phyloP scores from a whole-genome alignment of 1,140 invertebrate species.

The Drosophila aff. region DNA sequence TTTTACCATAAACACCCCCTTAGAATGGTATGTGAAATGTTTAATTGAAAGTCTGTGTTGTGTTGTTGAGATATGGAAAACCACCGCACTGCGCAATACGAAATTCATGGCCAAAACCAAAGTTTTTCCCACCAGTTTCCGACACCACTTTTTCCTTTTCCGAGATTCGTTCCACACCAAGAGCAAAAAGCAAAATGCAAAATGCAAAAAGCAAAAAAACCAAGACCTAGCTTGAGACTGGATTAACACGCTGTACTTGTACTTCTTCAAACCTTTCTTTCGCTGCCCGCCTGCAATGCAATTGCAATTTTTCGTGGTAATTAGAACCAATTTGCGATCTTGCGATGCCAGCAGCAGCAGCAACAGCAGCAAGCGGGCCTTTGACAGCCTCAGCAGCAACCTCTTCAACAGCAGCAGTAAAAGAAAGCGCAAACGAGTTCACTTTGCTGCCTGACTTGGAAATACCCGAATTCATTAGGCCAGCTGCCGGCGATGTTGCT shows the following conservation, averaged over 20 bases:
- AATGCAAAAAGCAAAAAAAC: slow-evolving; percentile 21
- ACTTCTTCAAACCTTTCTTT: slow-evolving; percentile 82
- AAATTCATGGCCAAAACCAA: slow-evolving; percentile 64
- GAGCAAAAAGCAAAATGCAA: slow-evolving; percentile 23
- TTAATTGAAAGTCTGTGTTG: slow-evolving; percentile 33
- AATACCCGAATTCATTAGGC: slow-evolving; percentile 26
- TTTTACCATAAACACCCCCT: slow-evolving; percentile 17
- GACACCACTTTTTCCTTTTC: slow-evolving; percentile 58
- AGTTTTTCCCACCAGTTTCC: slow-evolving; percentile 41
- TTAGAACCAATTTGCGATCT: slow-evolving; percentile 61
- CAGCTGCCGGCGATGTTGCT: slow-evolving; percentile 19
- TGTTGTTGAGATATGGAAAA: slow-evolving; percentile 31
- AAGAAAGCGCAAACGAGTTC: slow-evolving; percentile 79
- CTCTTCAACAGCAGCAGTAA: slow-evolving; percentile 32
- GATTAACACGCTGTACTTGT: slow-evolving; percentile 83
- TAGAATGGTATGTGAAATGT: slow-evolving; percentile 25
- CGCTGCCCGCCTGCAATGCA: slow-evolving; percentile 63
- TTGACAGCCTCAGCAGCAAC: slow-evolving; percentile 36
- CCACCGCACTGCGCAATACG: slow-evolving; percentile 69
- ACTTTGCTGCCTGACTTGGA: slow-evolving; percentile 72
- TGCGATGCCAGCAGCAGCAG: slow-evolving; percentile 50
- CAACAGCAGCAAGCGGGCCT: slow-evolving; percentile 36
- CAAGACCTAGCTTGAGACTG: slow-evolving; percentile 59
- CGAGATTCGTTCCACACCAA: slow-evolving; percentile 58
- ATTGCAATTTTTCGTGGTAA: slow-evolving; percentile 42